Conservation (phyloP, 2,888 invertebrate genomes). For the Erebia aethiops region DNA sequence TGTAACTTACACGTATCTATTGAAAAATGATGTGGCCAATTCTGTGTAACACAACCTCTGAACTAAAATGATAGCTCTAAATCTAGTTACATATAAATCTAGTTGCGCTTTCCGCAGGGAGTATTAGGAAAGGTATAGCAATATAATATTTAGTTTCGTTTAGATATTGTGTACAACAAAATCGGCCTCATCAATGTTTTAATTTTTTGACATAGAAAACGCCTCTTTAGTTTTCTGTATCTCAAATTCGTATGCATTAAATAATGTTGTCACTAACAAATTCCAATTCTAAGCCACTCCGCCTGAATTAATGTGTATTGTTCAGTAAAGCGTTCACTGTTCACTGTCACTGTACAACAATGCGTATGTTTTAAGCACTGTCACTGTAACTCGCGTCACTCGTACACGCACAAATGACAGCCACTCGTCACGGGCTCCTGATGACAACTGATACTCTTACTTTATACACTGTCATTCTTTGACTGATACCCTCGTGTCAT, state of each 20-base stretch:
- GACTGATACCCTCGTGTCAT: constrained; percentile 48
- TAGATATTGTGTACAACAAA: too few species aligned
- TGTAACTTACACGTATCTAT: too few species aligned
- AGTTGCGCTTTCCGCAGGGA: too few species aligned
- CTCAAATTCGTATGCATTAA: not conserved
- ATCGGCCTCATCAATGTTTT: too few species aligned
- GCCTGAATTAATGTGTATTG: not conserved
- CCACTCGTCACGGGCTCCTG: constrained; percentile 58
- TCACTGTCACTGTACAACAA: constrained; percentile 12
- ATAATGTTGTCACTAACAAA: constrained; percentile 11
- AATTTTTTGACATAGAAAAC: not conserved
- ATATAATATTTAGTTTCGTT: too few species aligned
- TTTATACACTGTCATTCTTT: too few species aligned
- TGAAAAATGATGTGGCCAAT: too few species aligned
- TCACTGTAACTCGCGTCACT: constrained; percentile 34
- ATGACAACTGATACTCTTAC: constrained; percentile 62
- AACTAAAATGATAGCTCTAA: too few species aligned
- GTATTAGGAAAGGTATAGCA: too few species aligned
- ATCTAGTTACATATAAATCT: too few species aligned
- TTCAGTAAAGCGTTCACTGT: not conserved
- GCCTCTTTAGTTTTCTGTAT: not conserved
- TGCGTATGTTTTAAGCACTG: constrained; percentile 1
- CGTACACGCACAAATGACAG: constrained; percentile 45
- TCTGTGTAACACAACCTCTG: too few species aligned
- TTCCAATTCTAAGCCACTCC: constrained; percentile 10